Evolutionary conservation across 2,888 invertebrate genomes (phyloP).

Genomic region (Eristalis tenax): DNA sequence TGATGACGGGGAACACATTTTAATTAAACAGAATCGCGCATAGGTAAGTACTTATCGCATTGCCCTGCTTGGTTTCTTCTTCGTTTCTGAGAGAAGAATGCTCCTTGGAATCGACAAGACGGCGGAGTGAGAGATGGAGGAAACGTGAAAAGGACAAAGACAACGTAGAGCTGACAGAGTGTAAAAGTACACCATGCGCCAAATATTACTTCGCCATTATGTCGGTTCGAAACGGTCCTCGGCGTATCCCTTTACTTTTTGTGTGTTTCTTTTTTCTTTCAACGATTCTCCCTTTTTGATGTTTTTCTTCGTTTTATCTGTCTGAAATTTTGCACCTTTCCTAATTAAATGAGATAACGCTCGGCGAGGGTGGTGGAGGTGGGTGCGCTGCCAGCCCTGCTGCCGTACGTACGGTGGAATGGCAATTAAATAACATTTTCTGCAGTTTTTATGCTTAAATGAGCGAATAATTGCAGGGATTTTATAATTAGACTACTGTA

Average conservation of each 20-base stretch:
- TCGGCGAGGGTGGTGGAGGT: constrained; percentile 21
- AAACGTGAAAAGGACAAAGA: neutral
- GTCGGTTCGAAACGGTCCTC: constrained; percentile 54
- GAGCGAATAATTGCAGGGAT: constrained; percentile 71
- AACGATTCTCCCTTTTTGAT: constrained; percentile 8
- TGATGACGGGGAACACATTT: constrained; percentile 66
- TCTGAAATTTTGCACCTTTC: constrained; percentile 69
- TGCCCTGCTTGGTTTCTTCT: constrained; percentile 40
- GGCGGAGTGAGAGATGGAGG: neutral
- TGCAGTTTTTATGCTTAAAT: constrained; percentile 72
- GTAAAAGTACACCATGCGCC: constrained; percentile 69
- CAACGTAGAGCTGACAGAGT: constrained; percentile 48
- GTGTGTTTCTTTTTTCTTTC: too few species aligned
- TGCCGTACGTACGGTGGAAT: constrained; percentile 27
- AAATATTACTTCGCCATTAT: constrained; percentile 69
- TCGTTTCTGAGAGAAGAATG: constrained; percentile 10
- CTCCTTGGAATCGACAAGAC: constrained; percentile 25
- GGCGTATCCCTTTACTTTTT: constrained; percentile 46
- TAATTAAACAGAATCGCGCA: constrained; percentile 67
- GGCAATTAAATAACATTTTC: constrained; percentile 72
- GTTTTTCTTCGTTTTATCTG: constrained; percentile 33
- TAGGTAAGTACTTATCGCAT: constrained; percentile 56
- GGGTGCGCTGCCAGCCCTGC: neutral
- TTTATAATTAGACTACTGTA: constrained; percentile 69
- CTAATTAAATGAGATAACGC: constrained; percentile 70